Evolutionary conservation across 2,888 invertebrate species (phyloP), one percentile per base, ranked within the genome.

Genomic region (Beris morrisii): DNA sequence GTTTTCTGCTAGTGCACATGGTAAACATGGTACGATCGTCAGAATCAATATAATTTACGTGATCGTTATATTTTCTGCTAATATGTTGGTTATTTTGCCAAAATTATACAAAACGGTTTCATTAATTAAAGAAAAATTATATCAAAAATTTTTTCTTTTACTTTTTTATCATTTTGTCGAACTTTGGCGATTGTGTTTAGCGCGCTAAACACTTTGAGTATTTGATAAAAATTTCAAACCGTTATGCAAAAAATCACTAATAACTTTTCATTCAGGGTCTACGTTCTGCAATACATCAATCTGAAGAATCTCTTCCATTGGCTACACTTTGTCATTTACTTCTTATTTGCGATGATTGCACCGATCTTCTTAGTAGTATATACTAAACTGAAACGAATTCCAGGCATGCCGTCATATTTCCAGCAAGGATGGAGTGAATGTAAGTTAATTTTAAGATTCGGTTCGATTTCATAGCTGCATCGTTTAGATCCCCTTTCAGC

Each of bases 331-430:
- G 71, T 70, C 4, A 63, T 69, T 4, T 79, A 80, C 59, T 72
- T 71, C 32, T 13, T 72, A 0, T 64, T 78, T 12, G 72, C 79
- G 1, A 73, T 77, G 28, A 70, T 71, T n/a, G 71, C 77, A 31
- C 75, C 80, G 4, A 69, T 78, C 9, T 69, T 75, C 32, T 67
- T 80, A 15, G 80, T 80, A 4, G 67, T 75, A 7, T 57, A 77
- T 13, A 80, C 80, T 0, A 71, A 75, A 7, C 73, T 76, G 67
- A 79, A 79, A 58, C 78, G 78, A 4, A 66, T 80, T 3, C 76
- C 75, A 0, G 80, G 80, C 53, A 79, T 79, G 77, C 80, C 80
- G 1, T 79, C 79, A 2, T 80, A 80, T 66, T 80, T 80, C 65
- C 74, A 75, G 55, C 79, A 80, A 67, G 80, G 78, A 5, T 73